Evolutionary conservation across 2,888 invertebrate species (phyloP).

Genomic region (Parthenolecanium corni): DNA sequence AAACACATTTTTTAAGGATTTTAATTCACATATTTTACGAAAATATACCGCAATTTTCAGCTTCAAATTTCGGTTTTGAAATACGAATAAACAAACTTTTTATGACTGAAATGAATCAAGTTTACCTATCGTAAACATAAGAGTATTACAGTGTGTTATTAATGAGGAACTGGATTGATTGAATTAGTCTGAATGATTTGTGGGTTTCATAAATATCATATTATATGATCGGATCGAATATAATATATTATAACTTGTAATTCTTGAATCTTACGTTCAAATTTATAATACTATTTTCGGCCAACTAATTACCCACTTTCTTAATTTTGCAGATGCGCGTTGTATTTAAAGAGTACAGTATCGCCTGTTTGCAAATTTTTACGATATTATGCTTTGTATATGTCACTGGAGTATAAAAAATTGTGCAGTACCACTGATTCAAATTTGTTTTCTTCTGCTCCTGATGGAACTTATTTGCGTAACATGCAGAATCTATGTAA

Average conservation of each 20-base stretch:
- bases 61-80: no score
- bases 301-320: background rate
- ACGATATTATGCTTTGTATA: constrained; percentile 71
- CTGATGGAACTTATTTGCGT: constrained; percentile 45
- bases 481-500: constrained; percentile 40
- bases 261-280: background rate
- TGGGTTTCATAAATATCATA: no score
- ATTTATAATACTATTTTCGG: background rate
- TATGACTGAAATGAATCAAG: no score
- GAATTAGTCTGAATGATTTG: no score
- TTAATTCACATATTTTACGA: no score
- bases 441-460: constrained; percentile 48
- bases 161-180: no score
- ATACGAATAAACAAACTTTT: no score
- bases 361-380: constrained; percentile 67
- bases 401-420: constrained; percentile 81
- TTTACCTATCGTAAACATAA: no score
- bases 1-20: no score
- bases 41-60: no score
- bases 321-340: constrained; percentile 51
- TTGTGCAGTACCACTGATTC: constrained; percentile 67
- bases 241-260: background rate
- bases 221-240: no score
- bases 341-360: constrained; percentile 59
- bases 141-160: no score